phyloP scores from a whole-genome alignment of 2,888 invertebrate species.

The Hydriomena furcata region DNA sequence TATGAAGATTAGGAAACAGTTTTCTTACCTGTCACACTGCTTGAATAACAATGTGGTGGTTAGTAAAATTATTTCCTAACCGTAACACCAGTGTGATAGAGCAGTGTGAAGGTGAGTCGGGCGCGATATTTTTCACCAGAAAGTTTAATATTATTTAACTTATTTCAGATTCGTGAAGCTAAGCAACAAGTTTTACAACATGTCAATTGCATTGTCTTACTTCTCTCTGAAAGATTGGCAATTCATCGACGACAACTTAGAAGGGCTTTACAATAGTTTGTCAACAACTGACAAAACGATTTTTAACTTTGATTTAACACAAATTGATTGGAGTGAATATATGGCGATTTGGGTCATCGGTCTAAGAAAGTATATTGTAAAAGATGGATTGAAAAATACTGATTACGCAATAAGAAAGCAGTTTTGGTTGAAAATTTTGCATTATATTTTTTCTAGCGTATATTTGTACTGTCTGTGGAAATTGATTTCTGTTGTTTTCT shows the following conservation, averaged over 20 bases:
- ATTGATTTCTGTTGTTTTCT: background rate
- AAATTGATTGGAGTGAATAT: conserved; percentile 31
- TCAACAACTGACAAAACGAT: conserved; percentile 37
- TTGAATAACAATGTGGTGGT: too few species aligned
- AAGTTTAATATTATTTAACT: background rate
- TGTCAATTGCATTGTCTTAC: conserved; percentile 13
- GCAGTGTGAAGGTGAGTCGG: too few species aligned
- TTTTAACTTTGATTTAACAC: conserved; percentile 35
- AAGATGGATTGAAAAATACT: conserved; percentile 32
- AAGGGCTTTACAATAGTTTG: conserved; percentile 9
- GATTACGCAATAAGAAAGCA: conserved; percentile 31
- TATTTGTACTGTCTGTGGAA: conserved; percentile 6
- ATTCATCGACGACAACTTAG: conserved; percentile 35
- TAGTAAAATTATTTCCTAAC: too few species aligned
- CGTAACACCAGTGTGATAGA: background rate
- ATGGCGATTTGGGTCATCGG: conserved; percentile 34
- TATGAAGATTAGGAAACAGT: too few species aligned
- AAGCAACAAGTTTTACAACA: conserved; percentile 35
- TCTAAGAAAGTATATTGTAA: conserved; percentile 33
- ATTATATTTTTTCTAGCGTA: background rate
- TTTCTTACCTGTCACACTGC: too few species aligned
- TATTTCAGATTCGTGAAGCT: conserved; percentile 39
- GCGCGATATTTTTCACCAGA: too few species aligned
- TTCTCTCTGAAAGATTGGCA: conserved; percentile 35
- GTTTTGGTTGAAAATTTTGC: conserved; percentile 22